Conservation (phyloP, 2,888 invertebrate species). For the Torymus texanus region DNA sequence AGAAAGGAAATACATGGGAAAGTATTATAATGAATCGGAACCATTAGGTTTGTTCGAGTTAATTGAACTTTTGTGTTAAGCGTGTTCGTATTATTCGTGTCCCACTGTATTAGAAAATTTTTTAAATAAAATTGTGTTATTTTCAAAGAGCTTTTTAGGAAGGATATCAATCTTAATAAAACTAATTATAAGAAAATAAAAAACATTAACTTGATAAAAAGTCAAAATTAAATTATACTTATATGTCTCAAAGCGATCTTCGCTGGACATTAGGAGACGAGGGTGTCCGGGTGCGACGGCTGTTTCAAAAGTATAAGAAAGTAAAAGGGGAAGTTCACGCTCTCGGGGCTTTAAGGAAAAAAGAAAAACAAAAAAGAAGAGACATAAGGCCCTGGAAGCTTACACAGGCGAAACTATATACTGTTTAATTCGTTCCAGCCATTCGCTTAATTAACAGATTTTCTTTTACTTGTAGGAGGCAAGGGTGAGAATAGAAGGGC, state of each 20-base stretch:
- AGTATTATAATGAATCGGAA: too few relatives aligned
- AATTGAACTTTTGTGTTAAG: too few relatives aligned
- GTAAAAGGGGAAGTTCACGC: conserved; percentile 2
- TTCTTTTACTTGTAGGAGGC: conserved; percentile 15
- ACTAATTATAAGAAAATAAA: too few relatives aligned
- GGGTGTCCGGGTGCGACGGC: not conserved
- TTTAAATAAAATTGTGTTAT: too few relatives aligned
- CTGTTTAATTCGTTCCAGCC: conserved; percentile 38
- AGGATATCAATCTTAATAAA: too few relatives aligned
- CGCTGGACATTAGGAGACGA: not conserved
- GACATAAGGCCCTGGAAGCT: not conserved
- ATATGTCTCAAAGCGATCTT: not conserved
- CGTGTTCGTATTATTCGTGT: too few relatives aligned
- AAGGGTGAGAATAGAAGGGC: conserved; percentile 19
- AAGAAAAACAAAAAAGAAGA: not conserved
- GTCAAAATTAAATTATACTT: not conserved
- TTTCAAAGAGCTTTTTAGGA: too few relatives aligned
- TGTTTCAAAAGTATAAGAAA: not conserved
- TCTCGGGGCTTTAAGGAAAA: not conserved
- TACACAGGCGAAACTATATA: not conserved
- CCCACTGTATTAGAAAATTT: too few relatives aligned
- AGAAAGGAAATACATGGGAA: too few relatives aligned
- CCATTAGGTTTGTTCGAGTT: too few relatives aligned
- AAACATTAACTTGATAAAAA: not conserved
- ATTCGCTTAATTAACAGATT: conserved; percentile 51